A percentile compares a stretch with the other conserved stretches of the same genome.
phyloP scores from a whole-genome alignment of 2,797 vertebrate species.

The Dallia pectoralis region DNA sequence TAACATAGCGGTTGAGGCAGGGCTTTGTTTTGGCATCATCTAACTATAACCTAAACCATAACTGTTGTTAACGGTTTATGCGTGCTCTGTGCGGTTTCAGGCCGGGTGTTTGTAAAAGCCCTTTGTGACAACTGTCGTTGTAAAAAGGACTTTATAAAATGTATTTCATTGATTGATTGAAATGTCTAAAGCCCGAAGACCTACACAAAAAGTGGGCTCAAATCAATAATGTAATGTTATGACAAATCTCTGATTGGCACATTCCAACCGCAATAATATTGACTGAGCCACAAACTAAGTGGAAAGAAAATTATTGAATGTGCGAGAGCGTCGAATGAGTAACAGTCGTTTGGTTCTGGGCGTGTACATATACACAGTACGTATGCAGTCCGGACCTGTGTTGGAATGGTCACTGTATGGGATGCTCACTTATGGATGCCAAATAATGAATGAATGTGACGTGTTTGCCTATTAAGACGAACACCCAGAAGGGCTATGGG shows the following conservation, averaged over 20 bases:
- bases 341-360: not conserved
- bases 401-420: not conserved
- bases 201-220: too few relatives aligned
- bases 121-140: too few relatives aligned
- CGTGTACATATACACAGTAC: not conserved
- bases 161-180: too few relatives aligned
- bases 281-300: not conserved
- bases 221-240: too few relatives aligned
- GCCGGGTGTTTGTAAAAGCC: too few relatives aligned
- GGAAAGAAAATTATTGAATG: not conserved
- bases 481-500: conserved; percentile 12
- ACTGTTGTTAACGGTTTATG: conserved; percentile 59
- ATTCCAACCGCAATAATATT: not conserved
- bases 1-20: conserved; percentile 46
- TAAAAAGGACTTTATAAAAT: too few relatives aligned
- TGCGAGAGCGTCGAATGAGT: not conserved
- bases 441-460: not conserved
- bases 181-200: too few relatives aligned
- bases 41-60: conserved; percentile 24
- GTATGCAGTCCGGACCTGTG: not conserved
- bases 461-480: not conserved
- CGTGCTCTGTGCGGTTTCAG: too few relatives aligned
- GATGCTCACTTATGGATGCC: conserved; percentile 1
- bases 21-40: not conserved
- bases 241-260: not conserved